Base-by-base conservation (phyloP, 2,113 vertebrate species). In the Poeciliopsis occidentalis region DNA sequence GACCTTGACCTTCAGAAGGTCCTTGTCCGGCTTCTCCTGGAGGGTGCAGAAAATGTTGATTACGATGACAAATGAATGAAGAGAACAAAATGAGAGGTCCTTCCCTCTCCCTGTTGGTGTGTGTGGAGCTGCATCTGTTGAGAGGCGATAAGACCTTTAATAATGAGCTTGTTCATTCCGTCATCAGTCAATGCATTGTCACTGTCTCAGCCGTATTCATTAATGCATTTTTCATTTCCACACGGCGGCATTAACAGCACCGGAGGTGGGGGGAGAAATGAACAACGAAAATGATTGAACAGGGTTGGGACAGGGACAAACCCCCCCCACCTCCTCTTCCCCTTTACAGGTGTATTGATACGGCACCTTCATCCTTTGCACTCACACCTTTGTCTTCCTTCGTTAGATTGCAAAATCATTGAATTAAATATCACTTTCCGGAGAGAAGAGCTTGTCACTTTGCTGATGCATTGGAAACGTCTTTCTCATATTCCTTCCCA, bases 121-220 rank as follows among this genome's bases (percentile, higher is more conserved):
- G 78, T 71, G 76, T 73, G 71, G 64, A 30, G 69, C 26, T 41
- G 80, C 12, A 37, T 89, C 87, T 92, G 91, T 69, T 69, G 71
- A 70, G 81, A 81, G 69, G 73, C 85, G 91, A 92, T 92, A 92
- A 92, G 89, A 84, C 84, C 79, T 88, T 84, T 84, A 84, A 84
- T 92, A 87, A 92, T 86, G 88, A 91, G 87, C 84, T 83, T 82
- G 75, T 87, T 82, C 84, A 10, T 84, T 83, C 71, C 6, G 51
- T 80, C 90, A 92, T 91, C 88, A 90, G 87, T 92, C 91, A 91
- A 57, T 70, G 75, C 71, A 30, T 81, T 73, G 85, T 85, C 88
- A 83, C 78, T 83, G 79, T 80, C 85, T 71, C 4, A 13, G 78
- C 69, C 77, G 32, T 80, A 85, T 84, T 90, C 84, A 75, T 74